Base-by-base conservation (phyloP, 2,888 invertebrate species). In the Nyleta sp. region DNA sequence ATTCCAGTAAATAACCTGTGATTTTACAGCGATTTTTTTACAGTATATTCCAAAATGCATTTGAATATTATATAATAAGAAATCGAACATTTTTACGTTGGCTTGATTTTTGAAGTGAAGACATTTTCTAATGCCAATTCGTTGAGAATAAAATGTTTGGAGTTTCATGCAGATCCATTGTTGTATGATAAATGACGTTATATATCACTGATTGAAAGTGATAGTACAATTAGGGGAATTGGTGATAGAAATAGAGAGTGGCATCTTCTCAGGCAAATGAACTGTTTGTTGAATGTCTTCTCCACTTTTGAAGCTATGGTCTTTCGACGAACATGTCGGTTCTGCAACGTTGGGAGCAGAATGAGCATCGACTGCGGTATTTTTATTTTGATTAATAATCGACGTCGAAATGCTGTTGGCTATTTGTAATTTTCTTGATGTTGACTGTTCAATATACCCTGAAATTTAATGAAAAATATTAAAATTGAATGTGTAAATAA, bases 401-500 rank as follows among this genome's bases (percentile, higher is more conserved):
- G 50, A 17, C 17, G 50, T 17, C 1, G 50, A 52, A 52, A 52
- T 52, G 15, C 50, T 33, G 28, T 52, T 17, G 31, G 50, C 50
- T 15, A 52, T 52, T 33, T 52, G 50, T 10, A 31, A 6, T 17
- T 52, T 53, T 33, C 35, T 33, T 35, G 53, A 35, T 20, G 35
- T 53, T 20, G 53, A 53, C 53, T 53, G 35, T 53, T 53, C 35
- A n/a, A 53, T 53, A n/a, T 53, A 53, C 18, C 53, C 53, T 53
- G 35, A 35, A 35, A 18, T 35, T 35, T 11, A 53, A 33, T 18
- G 17, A 53, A 35, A 53, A 55, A 15, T 28, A 28, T 28, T 28
- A 28, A 28, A 22, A 55, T 55, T 55, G 38, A 55, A 15, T 55
- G 22, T 55, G 55, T 55, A 55, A 38, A 55, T 28, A 28, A 28